Conservation (phyloP, 2,888 invertebrate genomes). For the Aplocera efformata region DNA sequence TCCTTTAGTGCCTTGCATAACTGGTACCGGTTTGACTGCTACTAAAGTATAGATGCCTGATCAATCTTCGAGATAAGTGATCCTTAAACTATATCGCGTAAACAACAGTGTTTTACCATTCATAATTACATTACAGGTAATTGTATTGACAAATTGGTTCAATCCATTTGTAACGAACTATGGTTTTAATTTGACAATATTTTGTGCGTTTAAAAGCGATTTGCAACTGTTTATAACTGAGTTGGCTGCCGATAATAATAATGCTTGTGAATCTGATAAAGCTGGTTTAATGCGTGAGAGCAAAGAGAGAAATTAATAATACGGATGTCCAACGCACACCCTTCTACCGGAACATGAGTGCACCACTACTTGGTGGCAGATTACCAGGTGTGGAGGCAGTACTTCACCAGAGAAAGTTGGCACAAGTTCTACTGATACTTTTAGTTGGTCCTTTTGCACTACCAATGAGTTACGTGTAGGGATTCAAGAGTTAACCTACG, state of each 20-base stretch:
- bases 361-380: too few species aligned
- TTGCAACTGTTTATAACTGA: constrained; percentile 10
- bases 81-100: constrained; percentile 21
- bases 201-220: constrained; percentile 13
- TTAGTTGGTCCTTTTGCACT: too few species aligned
- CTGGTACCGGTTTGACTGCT: constrained; percentile 47
- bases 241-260: constrained; percentile 9
- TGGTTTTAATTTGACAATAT: constrained; percentile 19
- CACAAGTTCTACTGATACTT: too few species aligned
- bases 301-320: too few species aligned
- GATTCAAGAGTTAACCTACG: too few species aligned
- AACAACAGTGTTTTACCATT: constrained; percentile 15
- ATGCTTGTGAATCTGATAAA: constrained; percentile 10
- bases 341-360: too few species aligned
- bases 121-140: constrained; percentile 4
- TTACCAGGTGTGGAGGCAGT: too few species aligned
- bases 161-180: constrained; percentile 19
- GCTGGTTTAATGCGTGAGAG: constrained; percentile 2
- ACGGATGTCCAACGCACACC: too few species aligned
- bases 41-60: constrained; percentile 50
- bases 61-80: constrained; percentile 56
- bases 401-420: too few species aligned
- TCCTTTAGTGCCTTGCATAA: constrained; percentile 39
- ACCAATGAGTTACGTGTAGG: too few species aligned
- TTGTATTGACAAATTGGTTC: constrained; percentile 22